Percentiles rank a stretch among this genome's conserved stretches.
These are phyloP conservation scores for Palythoa heliodiscus DNA, from an alignment of 92 coral and sea anemone genomes.

Conservation along the genomic window DNA sequence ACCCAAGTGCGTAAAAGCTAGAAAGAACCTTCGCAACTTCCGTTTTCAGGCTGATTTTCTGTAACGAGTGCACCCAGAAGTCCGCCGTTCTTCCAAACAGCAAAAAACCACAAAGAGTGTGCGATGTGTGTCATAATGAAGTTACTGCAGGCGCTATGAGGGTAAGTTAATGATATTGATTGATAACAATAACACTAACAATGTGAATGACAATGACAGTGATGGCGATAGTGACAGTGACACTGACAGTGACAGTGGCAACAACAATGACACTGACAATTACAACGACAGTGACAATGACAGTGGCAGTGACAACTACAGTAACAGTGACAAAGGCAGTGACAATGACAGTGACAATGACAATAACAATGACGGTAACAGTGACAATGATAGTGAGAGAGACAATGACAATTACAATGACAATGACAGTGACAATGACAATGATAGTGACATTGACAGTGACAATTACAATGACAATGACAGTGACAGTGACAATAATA, in stretches of 20 bases:
- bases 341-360: background rate
- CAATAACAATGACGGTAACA: background rate
- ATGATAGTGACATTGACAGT: too few relatives aligned
- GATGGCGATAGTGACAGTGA: too few relatives aligned
- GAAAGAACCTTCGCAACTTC: background rate
- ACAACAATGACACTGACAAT: background rate
- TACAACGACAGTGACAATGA: background rate
- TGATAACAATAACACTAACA: background rate
- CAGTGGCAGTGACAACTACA: background rate
- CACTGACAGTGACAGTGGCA: too few relatives aligned
- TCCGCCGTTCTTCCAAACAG: constrained; percentile 84
- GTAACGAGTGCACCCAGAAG: constrained; percentile 83
- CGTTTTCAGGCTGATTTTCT: constrained; percentile 79
- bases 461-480: too few relatives aligned
- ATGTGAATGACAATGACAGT: background rate
- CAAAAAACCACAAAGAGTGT: constrained; percentile 94
- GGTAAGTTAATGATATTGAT: constrained; percentile 47
- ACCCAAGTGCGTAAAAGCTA: too few relatives aligned
- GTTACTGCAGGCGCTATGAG: constrained; percentile 85
- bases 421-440: too few relatives aligned
- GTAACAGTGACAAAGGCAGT: background rate
- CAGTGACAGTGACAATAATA: too few relatives aligned
- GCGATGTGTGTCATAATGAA: constrained; percentile 88
- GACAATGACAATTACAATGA: too few relatives aligned
- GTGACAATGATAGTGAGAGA: too few relatives aligned